Evolutionary conservation across 2,888 invertebrate genomes (phyloP), one percentile per base, ranked within the genome.

Genomic region (Agrochola circellaris): DNA sequence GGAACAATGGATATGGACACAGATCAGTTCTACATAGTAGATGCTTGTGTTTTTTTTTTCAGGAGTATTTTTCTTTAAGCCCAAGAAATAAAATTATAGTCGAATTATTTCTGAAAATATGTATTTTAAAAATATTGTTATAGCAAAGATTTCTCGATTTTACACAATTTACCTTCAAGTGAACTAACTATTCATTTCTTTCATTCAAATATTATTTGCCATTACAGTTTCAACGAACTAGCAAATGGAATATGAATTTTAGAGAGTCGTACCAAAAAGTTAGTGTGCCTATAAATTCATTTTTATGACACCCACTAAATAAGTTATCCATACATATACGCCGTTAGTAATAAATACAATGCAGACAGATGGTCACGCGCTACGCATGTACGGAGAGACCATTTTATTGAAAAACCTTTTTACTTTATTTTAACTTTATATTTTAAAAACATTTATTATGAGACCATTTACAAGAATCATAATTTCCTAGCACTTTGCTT

Each of bases 281-380:
- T 85, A 79, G 82, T 81, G 75, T 75, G 75, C 73, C 84, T 73
- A 88, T 88, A 89, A 88, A 88, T 88, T 88, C 79, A 85, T 86
- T 88, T 89, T 88, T 88, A 89, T 87, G 82, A 86, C 81, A 78
- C 74, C 74, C 82, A 81, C 86, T 83, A 86, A 87, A 88, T 89
- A 88, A 87, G 82, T 86, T 88, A 89, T 83, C 83, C 82, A 72
- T 81, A 83, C 69, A 77, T 67, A 83, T 81, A 81, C 73, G 73
- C 68, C 66, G 85, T 83, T 83, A 84, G 84, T 83, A 84, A 83
- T 85, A 85, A 79, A 88, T 79, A 83, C 72, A 86, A 83, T 81
- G 78, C 83, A 88, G 79, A 87, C 83, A 85, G 79, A 85, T 85
- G 88, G 74, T 42, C 74, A 67, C 76, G 56, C 70, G 76, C 58